These are phyloP conservation scores for Edolisoma coerulescens DNA, from an alignment of 2,113 vertebrate species.

Conservation along the genomic window DNA sequence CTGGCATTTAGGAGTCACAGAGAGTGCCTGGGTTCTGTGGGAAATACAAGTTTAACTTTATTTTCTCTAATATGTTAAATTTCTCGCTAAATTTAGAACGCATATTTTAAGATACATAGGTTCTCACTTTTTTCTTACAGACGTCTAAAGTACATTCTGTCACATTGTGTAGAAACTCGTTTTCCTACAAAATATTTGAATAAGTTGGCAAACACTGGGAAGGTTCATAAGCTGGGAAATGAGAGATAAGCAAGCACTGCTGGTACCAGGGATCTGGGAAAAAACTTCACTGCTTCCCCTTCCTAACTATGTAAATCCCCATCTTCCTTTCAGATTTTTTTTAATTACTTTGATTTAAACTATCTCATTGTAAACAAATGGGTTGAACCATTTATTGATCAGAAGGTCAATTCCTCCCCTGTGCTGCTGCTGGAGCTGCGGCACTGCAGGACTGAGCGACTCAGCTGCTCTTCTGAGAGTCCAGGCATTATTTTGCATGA, in stretches of 20 bases:
- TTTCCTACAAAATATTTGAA: not conserved
- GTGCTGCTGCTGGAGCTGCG: not conserved
- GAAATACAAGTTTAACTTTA: not conserved
- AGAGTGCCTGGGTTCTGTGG: not conserved
- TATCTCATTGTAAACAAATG: not conserved
- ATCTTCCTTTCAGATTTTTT: not conserved
- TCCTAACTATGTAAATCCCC: not conserved
- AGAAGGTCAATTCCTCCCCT: not conserved
- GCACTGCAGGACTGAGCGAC: not conserved
- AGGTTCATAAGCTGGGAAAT: not conserved
- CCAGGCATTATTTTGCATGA: not conserved
- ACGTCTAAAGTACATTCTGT: not conserved
- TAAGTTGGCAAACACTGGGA: not conserved
- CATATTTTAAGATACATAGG: not conserved
- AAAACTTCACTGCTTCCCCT: not conserved
- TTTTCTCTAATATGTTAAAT: not conserved
- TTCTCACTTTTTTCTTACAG: not conserved
- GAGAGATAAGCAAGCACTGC: not conserved
- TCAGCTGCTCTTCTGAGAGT: not conserved
- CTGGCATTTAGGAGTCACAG: not conserved
- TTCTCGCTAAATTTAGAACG: not conserved
- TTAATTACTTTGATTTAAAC: not conserved
- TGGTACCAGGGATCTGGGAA: not conserved
- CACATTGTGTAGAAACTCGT: not conserved
- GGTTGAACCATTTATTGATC: not conserved